A percentile compares a stretch with the other conserved stretches of the same genome.
Evolutionary conservation across 1,140 invertebrate species (phyloP).

Genomic region (Pseudobourletiella spinata): DNA sequence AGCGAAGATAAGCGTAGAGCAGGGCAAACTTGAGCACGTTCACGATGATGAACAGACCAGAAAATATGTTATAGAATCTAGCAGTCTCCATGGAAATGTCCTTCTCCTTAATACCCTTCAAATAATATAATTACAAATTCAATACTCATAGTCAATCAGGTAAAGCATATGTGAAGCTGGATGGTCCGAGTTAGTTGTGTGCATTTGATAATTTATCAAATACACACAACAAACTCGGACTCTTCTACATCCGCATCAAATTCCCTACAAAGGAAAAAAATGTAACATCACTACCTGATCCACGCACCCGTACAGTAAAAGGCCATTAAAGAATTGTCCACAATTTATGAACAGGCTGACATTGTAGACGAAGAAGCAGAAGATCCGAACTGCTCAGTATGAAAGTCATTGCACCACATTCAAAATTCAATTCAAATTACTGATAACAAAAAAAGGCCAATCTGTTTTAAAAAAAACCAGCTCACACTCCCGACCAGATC

Average conservation of each 20-base stretch:
- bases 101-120: neutral
- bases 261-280: neutral
- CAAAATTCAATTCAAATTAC: too few relatives aligned
- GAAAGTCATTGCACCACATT: neutral
- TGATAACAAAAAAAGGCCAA: too few relatives aligned
- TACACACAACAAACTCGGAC: neutral
- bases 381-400: constrained; percentile 6
- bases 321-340: constrained; percentile 6
- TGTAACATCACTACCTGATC: neutral
- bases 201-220: too few relatives aligned
- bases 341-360: neutral
- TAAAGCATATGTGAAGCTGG: neutral
- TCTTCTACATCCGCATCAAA: neutral
- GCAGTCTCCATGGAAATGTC: neutral
- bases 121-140: neutral
- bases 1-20: neutral
- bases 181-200: neutral
- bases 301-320: neutral
- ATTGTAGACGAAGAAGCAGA: constrained; percentile 9
- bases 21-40: neutral
- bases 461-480: too few relatives aligned
- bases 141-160: neutral
- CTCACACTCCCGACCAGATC: too few relatives aligned
- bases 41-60: neutral
- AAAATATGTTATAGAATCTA: neutral